Percentiles rank a stretch among this genome's conserved stretches.
Conservation (phyloP, 2,888 invertebrate species). For the Megamerina dolium region DNA sequence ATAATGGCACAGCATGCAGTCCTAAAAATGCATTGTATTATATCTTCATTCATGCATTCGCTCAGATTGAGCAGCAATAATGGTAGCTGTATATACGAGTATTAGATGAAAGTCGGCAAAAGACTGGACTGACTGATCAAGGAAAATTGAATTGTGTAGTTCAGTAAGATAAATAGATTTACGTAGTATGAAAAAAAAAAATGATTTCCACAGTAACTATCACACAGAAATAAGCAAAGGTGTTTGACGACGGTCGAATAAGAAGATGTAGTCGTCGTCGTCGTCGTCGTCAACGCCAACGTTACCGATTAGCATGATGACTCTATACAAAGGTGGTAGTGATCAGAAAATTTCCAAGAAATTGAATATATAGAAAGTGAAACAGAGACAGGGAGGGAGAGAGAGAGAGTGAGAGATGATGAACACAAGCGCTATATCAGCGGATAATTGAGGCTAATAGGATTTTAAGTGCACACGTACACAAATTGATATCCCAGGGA, state of each 20-base stretch:
- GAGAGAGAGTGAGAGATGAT: background rate
- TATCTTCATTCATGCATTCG: conserved; percentile 6
- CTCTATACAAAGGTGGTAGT: too few species aligned
- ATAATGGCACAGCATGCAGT: conserved; percentile 33
- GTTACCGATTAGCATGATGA: too few species aligned
- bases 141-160: too few species aligned
- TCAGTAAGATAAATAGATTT: background rate
- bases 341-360: conserved; percentile 1
- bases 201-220: too few species aligned
- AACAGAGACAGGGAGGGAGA: background rate
- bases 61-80: background rate
- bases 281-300: too few species aligned
- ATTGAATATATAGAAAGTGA: background rate
- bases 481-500: conserved; percentile 39
- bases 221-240: too few species aligned
- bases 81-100: too few species aligned
- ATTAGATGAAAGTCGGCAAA: too few species aligned
- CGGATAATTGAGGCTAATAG: conserved; percentile 46
- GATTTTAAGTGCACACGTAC: conserved; percentile 44
- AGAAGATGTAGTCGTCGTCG: conserved; percentile 7
- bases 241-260: conserved; percentile 8
- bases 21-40: conserved; percentile 1
- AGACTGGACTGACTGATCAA: too few species aligned
- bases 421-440: conserved; percentile 37
- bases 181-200: background rate